These are phyloP conservation scores for Amblyornis subalaris DNA, from an alignment of 2,113 vertebrate species.

Conservation along the genomic window DNA sequence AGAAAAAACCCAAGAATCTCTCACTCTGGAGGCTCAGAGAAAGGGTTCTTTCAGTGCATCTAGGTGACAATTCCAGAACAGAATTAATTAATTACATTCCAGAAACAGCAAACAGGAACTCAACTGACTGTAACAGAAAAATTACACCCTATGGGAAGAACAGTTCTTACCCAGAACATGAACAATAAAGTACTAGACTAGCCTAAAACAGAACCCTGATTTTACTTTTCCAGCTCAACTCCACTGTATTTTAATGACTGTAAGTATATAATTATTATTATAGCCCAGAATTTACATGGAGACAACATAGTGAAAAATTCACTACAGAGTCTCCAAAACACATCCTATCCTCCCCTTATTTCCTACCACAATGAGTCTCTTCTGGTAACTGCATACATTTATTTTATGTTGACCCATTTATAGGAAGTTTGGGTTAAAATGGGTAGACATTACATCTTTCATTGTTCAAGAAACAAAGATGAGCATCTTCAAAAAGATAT, in stretches of 20 bases:
- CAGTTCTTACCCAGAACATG: neutral
- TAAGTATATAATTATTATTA: neutral
- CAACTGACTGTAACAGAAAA: neutral
- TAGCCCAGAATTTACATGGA: neutral
- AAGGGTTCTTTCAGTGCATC: neutral
- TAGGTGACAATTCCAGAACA: slow-evolving; percentile 3
- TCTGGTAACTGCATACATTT: neutral
- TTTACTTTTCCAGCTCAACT: neutral
- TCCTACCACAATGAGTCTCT: neutral
- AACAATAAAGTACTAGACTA: neutral
- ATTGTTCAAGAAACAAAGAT: neutral
- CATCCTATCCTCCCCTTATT: neutral
- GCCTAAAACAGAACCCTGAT: neutral
- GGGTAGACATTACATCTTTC: neutral
- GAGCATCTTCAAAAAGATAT: neutral
- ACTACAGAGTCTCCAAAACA: neutral
- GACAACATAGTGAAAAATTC: neutral
- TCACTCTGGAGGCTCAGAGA: neutral
- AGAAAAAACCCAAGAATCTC: neutral
- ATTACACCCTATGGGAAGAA: neutral
- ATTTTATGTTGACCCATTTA: neutral
- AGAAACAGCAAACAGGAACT: slow-evolving; percentile 13
- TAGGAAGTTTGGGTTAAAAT: neutral
- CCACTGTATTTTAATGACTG: neutral
- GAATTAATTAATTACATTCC: slow-evolving; percentile 20